phyloP scores from a whole-genome alignment of 2,888 invertebrate species.

The Keiferia lycopersicella region DNA sequence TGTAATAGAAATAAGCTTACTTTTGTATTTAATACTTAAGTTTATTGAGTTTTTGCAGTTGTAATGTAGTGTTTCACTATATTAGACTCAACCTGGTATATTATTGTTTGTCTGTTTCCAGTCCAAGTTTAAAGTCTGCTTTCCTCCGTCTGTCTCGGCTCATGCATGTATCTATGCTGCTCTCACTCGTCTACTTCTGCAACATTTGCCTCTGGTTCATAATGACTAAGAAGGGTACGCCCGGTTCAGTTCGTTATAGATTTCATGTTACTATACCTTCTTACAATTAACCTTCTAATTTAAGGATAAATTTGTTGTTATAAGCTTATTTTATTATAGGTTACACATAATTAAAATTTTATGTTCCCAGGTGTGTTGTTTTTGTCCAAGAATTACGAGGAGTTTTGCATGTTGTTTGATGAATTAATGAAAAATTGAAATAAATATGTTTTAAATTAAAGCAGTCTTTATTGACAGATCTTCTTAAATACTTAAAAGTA shows the following conservation, averaged over 20 bases:
- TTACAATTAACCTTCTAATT: conserved; percentile 27
- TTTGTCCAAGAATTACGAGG: conserved; percentile 12
- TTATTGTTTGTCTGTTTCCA: conserved; percentile 37
- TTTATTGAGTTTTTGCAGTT: no score
- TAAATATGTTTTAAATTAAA: conserved; percentile 42
- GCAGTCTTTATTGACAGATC: conserved; percentile 73
- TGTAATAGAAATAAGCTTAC: no score
- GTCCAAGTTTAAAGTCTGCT: conserved; percentile 64
- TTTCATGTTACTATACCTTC: conserved; percentile 57
- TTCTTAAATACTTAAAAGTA: conserved; percentile 57
- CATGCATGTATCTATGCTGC: conserved; percentile 71
- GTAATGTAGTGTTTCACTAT: no score
- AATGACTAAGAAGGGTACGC: conserved; percentile 62
- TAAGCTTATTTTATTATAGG: neutral
- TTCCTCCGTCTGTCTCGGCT: conserved; percentile 67
- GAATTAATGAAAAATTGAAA: conserved; percentile 32
- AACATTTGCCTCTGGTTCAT: conserved; percentile 71
- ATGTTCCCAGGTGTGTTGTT: conserved; percentile 24
- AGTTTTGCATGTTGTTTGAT: conserved; percentile 16
- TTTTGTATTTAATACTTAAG: no score
- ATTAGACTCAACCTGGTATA: no score
- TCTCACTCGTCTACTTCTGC: conserved; percentile 69
- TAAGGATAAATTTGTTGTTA: conserved; percentile 12
- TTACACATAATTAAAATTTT: conserved; percentile 29
- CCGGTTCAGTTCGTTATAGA: conserved; percentile 58